phyloP scores from a whole-genome alignment of 2,113 vertebrate species.

The Mustelus asterias region DNA sequence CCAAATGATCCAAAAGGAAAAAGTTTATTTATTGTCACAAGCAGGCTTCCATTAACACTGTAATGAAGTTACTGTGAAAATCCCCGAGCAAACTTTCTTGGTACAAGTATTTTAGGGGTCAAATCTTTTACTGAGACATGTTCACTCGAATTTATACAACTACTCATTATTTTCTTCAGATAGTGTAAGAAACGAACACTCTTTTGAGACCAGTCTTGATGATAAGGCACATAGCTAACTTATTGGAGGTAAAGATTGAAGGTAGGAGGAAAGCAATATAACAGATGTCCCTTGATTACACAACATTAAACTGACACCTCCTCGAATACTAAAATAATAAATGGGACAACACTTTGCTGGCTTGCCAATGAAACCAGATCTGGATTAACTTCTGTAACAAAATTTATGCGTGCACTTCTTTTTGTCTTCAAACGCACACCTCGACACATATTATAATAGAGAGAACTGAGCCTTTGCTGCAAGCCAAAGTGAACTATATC shows the following conservation, averaged over 20 bases:
- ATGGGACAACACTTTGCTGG: neutral
- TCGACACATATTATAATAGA: neutral
- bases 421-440: neutral
- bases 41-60: no score
- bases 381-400: neutral
- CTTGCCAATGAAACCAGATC: neutral
- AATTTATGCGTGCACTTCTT: neutral
- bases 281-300: neutral
- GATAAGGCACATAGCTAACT: neutral
- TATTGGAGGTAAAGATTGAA: neutral
- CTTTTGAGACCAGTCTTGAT: neutral
- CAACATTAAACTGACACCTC: neutral
- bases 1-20: no score
- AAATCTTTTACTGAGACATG: neutral
- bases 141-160: neutral
- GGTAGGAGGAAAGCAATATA: neutral
- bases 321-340: neutral
- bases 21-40: no score
- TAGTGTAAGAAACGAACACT: neutral
- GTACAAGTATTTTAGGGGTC: neutral
- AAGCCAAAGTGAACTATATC: neutral
- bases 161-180: neutral
- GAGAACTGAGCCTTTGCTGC: neutral
- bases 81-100: neutral
- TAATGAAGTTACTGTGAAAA: no score